A percentile compares a stretch with the other conserved stretches of the same genome.
These are phyloP conservation scores for Oreortyx pictus DNA, from an alignment of 2,797 vertebrate species.

Conservation along the genomic window DNA sequence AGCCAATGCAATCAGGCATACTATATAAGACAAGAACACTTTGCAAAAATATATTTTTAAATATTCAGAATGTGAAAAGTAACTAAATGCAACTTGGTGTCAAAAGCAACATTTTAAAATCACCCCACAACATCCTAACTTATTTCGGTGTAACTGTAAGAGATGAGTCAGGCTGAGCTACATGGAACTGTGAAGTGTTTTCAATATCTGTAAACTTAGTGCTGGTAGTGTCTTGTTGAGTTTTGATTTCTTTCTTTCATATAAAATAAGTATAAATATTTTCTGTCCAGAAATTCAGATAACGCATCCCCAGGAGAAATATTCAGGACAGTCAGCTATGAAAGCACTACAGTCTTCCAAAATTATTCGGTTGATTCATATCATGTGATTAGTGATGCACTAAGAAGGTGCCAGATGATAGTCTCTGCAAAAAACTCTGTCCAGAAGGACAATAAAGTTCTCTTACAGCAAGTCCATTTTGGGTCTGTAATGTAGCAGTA, in stretches of 20 bases:
- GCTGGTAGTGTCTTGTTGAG: constrained; percentile 92
- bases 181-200: constrained; percentile 78
- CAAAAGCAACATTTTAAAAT: constrained; percentile 53
- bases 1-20: constrained; percentile 69
- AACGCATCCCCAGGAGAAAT: constrained; percentile 74
- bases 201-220: constrained; percentile 88
- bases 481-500: constrained; percentile 99
- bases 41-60: constrained; percentile 71
- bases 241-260: constrained; percentile 85
- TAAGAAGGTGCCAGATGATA: constrained; percentile 81
- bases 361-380: constrained; percentile 77
- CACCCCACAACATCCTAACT: constrained; percentile 55
- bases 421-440: constrained; percentile 91
- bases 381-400: constrained; percentile 77
- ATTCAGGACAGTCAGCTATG: constrained; percentile 67
- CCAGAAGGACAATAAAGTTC: constrained; percentile 80
- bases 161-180: constrained; percentile 66
- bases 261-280: constrained; percentile 97
- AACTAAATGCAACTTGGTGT: constrained; percentile 69
- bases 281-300: constrained; percentile 84
- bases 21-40: constrained; percentile 60
- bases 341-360: constrained; percentile 83
- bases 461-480: constrained; percentile 99
- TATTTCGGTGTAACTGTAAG: constrained; percentile 62
- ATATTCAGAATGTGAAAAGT: constrained; percentile 68